Conservation (phyloP, 2,888 invertebrate genomes). For the Hypomecis atomaria region DNA sequence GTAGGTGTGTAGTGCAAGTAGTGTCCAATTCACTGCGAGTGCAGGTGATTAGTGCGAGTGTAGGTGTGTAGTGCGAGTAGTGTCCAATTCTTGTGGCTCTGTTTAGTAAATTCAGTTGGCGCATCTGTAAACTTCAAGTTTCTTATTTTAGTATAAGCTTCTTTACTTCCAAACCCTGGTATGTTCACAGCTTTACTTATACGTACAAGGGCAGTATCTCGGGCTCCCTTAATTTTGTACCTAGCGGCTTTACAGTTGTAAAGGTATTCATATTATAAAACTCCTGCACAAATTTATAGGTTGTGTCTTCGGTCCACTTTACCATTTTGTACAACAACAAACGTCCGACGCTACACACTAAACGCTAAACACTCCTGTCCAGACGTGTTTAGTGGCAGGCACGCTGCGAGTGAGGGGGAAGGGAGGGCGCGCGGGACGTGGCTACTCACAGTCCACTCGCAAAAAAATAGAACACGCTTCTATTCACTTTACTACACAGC, state of each 20-base stretch:
- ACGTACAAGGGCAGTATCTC: constrained; percentile 31
- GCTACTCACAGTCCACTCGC: too few species aligned
- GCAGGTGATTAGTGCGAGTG: too few species aligned
- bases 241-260: constrained; percentile 32
- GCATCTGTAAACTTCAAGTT: constrained; percentile 32
- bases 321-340: constrained; percentile 24
- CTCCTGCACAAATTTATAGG: constrained; percentile 35
- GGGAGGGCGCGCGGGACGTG: too few species aligned
- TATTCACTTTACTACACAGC: too few species aligned
- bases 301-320: constrained; percentile 35
- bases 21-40: too few species aligned
- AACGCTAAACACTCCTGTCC: constrained; percentile 21
- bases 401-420: too few species aligned
- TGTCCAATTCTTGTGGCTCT: too few species aligned
- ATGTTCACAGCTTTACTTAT: constrained; percentile 36
- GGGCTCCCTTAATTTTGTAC: constrained; percentile 29
- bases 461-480: too few species aligned
- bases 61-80: too few species aligned
- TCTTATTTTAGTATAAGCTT: constrained; percentile 36
- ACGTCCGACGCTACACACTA: constrained; percentile 27
- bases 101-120: too few species aligned
- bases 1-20: too few species aligned
- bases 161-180: constrained; percentile 32
- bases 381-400: too few species aligned
- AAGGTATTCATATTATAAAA: constrained; percentile 35